These are phyloP conservation scores for Gorilla gorilla DNA, from an alignment of 2,113 vertebrate species.

Conservation along the genomic window DNA sequence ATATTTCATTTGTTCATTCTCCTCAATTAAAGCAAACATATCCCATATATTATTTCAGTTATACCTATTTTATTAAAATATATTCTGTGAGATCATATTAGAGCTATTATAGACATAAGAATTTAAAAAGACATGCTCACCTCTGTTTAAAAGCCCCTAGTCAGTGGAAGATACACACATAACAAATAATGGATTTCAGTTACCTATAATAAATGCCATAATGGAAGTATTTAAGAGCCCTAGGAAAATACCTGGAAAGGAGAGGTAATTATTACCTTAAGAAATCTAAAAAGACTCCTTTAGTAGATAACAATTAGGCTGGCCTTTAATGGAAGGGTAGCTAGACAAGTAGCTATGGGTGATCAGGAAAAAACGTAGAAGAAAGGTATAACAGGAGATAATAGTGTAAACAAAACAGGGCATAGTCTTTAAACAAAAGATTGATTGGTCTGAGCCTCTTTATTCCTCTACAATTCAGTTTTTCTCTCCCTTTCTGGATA, in stretches of 20 bases:
- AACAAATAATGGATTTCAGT: neutral
- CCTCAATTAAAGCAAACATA: neutral
- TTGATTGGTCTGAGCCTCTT: neutral
- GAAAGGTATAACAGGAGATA: neutral
- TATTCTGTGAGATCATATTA: neutral
- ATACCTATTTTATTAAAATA: neutral
- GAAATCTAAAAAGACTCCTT: neutral
- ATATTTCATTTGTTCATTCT: conserved; percentile 1
- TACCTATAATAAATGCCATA: neutral
- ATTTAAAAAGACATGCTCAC: neutral
- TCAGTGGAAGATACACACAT: neutral
- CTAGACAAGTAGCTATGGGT: neutral
- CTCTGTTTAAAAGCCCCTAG: neutral
- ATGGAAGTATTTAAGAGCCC: neutral
- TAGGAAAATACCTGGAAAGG: neutral
- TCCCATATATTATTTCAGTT: neutral
- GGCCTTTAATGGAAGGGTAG: neutral
- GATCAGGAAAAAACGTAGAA: neutral
- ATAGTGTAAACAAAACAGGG: neutral
- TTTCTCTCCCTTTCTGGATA: neutral
- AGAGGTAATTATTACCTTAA: neutral
- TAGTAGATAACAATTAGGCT: neutral
- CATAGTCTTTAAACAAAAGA: neutral
- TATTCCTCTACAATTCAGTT: neutral
- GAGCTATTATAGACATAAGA: neutral